Percentiles rank a stretch among this genome's conserved stretches.
phyloP scores from a whole-genome alignment of 1,140 invertebrate species.

The Hypsibius dujardini region DNA sequence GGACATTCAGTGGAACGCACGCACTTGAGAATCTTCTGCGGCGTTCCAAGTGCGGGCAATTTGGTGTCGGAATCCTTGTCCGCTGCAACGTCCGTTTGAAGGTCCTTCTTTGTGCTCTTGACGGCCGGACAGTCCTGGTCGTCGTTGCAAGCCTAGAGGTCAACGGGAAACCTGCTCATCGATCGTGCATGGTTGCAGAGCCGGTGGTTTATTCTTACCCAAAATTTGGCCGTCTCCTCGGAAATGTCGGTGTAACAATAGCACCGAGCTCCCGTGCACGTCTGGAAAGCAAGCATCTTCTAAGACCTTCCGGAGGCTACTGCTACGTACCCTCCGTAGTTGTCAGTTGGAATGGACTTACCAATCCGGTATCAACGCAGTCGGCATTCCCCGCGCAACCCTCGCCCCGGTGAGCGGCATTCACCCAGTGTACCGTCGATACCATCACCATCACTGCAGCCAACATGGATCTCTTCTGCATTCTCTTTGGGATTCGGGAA shows the following conservation, averaged over 20 bases:
- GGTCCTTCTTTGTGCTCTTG: background rate
- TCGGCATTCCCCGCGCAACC: background rate
- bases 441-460: too few relatives aligned
- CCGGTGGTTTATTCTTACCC: background rate
- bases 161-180: too few relatives aligned
- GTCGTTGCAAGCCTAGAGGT: background rate
- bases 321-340: too few relatives aligned
- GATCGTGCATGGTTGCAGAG: background rate
- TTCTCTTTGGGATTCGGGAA: too few relatives aligned
- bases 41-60: background rate
- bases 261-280: constrained; percentile 2
- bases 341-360: background rate
- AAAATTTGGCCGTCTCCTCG: background rate
- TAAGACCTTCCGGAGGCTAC: background rate
- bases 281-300: background rate
- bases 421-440: too few relatives aligned
- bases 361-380: background rate
- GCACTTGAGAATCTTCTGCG: background rate
- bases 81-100: background rate
- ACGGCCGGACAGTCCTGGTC: constrained; percentile 3
- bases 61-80: background rate
- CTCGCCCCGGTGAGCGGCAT: background rate
- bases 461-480: too few relatives aligned
- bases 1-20: background rate
- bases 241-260: background rate